Base-by-base conservation (phyloP, 2,888 invertebrate species). In the Pharmacophagus antenor region DNA sequence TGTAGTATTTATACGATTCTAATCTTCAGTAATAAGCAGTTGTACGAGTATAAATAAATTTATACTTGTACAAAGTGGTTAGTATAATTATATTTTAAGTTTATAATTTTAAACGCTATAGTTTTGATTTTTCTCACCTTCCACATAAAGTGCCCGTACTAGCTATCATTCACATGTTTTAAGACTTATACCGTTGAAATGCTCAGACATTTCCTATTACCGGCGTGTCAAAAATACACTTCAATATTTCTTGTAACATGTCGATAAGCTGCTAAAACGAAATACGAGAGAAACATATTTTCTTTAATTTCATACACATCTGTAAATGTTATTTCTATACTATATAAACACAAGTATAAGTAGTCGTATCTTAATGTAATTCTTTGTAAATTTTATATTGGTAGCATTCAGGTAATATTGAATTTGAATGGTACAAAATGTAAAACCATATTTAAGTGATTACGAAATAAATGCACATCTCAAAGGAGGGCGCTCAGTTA, bases 181-280 rank as follows among this genome's bases (percentile, higher is more conserved):
- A 44, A 44, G 42, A 18, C 42, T 44, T 44, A 44, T 18, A 10
- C 42, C 18, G 48, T 22, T 23, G 25, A 48, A 48, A 48, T 56
- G 31, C 42, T 21, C 48, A 31, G 55, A 56, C 56, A 15, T 56
- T 55, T 37, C 48, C 22, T 48, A 56, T 56, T 56, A 56, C 48
- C 27, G 37, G 37, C 23, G 22, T 41, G 48, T 56, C 56, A 56
- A 18, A 56, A 56, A 23, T 56, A 23, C n/a, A 48, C 56, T 56
- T 56, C 56, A 48, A 56, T 56, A 48, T 48, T 56, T 37, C 48
- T 22, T 41, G 48, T 48, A 48, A 31, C 22, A 17, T 37, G 37
- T 37, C 48, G 48, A 56, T 56, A 56, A 56, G 55, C 55, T 55
- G 47, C 55, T 31, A 37, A 56, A 48, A 31, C 12, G 15, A 15